Conservation (phyloP, 2,113 vertebrate species). For the Paratilapia polleni region DNA sequence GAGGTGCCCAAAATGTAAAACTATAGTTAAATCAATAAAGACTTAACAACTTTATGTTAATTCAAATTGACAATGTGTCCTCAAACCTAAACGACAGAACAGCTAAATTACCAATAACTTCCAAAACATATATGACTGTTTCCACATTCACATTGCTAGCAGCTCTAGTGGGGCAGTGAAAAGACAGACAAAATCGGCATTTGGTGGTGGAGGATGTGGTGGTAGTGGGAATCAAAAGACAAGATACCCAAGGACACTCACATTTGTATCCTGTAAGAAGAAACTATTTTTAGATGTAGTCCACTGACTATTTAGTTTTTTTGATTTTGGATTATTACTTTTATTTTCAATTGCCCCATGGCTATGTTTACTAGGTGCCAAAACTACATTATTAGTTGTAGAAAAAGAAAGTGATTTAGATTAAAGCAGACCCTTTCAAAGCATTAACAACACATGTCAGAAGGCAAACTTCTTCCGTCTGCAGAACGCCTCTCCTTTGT, state of each 20-base stretch:
- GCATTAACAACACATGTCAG: too few relatives aligned
- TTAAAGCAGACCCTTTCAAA: too few relatives aligned
- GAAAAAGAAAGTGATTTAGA: too few relatives aligned
- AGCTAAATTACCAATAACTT: neutral
- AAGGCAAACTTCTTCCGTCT: neutral
- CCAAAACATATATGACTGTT: neutral
- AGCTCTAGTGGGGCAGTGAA: fast-evolving
- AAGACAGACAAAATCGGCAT: neutral
- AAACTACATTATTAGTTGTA: too few relatives aligned
- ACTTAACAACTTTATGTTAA: neutral
- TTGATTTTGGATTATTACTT: too few relatives aligned
- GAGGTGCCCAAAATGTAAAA: neutral
- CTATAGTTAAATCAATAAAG: neutral
- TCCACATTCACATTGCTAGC: neutral
- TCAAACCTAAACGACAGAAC: neutral
- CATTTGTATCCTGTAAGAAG: too few relatives aligned
- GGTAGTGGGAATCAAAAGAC: too few relatives aligned
- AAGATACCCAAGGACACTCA: too few relatives aligned
- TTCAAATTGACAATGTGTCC: neutral
- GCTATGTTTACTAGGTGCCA: too few relatives aligned
- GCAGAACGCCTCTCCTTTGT: neutral
- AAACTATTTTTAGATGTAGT: too few relatives aligned
- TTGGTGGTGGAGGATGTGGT: neutral
- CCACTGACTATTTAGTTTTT: too few relatives aligned
- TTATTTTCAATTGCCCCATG: too few relatives aligned